Base-by-base conservation (phyloP, 2,888 invertebrate genomes). In the Notocelia uddmanniana region DNA sequence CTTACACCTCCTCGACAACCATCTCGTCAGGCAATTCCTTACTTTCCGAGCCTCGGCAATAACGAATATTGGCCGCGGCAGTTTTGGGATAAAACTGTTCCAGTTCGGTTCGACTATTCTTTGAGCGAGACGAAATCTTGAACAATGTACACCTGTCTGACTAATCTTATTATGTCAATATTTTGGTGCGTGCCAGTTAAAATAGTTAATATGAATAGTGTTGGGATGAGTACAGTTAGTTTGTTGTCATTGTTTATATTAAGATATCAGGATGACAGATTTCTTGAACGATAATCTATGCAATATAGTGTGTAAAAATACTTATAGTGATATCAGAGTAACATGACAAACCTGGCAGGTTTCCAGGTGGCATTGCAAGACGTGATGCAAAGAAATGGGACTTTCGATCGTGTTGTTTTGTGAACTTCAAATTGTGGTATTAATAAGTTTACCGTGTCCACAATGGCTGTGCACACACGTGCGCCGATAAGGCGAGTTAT, bases 391-490 rank as follows among this genome's bases (percentile, higher is more conserved):
- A 15, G 37, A 37, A 37, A 37, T 37, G 3, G 41, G 13, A 41
- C 5, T 41, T 15, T 41, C 15, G 37, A 37, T 37, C 37, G 37
- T n/a, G n/a, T n/a, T 41, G 41, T 41, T 41, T 41, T 18, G 54
- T 19, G 54, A 55, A 52, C 34, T 41, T 64, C 8, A 41, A 41
- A 21, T 21, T 52, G 52, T 37, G 37, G 19, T n/a, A 23, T n/a
- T 23, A 41, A 66, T 63, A 18, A 18, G 62, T 50, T 63, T 18
- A 50, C 50, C 19, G 50, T 15, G 60, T 41, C 31, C 69, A 74
- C 72, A 76, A 74, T 75, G 72, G 74, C 60, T 71, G 64, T 69
- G 74, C 68, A 73, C 74, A 77, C 76, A 80, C 77, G 77, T 77
- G 78, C 74, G 73, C 67, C 66, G 68, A 68, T 71, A 73, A 55